These are phyloP conservation scores for Argynnis bischoffii DNA, from an alignment of 2,888 invertebrate species.

Conservation along the genomic window DNA sequence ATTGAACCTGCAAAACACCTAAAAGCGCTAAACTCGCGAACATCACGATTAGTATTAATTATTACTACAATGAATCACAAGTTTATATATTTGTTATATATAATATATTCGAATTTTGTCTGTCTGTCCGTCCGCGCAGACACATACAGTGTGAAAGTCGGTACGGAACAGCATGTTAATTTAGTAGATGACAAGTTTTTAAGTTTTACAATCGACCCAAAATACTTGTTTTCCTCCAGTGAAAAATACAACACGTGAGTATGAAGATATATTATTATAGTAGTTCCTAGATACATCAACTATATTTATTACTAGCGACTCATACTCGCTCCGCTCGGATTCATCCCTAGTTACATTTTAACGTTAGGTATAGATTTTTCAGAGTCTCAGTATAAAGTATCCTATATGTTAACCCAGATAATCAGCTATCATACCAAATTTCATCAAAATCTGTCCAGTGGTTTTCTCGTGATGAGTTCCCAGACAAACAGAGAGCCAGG, in stretches of 20 bases:
- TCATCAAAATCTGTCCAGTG: no score
- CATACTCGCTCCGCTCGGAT: no score
- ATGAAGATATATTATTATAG: not conserved
- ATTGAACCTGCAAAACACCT: not conserved
- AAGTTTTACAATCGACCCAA: slow-evolving; percentile 88
- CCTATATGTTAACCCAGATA: no score
- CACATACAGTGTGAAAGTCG: slow-evolving; percentile 81
- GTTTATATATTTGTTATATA: slow-evolving; percentile 8
- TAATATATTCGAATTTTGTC: slow-evolving; percentile 6
- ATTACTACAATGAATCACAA: slow-evolving; percentile 23
- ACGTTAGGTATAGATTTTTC: no score
- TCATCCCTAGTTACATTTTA: no score
- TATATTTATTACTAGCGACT: no score
- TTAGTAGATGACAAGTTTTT: slow-evolving; percentile 86
- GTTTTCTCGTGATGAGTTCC: no score
- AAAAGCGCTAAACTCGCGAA: slow-evolving; percentile 6
- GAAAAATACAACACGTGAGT: slow-evolving; percentile 54
- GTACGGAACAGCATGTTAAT: slow-evolving; percentile 84
- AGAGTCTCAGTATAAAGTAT: no score
- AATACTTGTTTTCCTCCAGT: slow-evolving; percentile 75
- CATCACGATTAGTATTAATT: slow-evolving; percentile 17
- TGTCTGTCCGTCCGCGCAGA: slow-evolving; percentile 49
- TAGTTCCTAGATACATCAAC: not conserved
- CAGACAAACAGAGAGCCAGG: no score
- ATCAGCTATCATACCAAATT: no score